These are phyloP conservation scores for Lethenteron reissneri DNA, from an alignment of 2,113 vertebrate species.

Conservation along the genomic window DNA sequence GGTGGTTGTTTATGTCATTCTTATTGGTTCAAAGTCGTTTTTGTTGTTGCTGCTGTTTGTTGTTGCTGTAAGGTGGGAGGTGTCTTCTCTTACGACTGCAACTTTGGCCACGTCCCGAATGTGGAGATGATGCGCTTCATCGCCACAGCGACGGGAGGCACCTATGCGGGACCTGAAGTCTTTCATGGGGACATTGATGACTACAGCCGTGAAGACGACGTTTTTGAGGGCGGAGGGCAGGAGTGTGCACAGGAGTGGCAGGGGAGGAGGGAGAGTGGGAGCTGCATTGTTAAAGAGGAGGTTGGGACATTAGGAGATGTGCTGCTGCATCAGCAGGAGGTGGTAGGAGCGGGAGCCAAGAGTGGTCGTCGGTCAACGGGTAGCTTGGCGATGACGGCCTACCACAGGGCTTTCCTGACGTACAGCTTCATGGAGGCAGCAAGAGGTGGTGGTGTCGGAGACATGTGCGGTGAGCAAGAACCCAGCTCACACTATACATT, in stretches of 20 bases:
- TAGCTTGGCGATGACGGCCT: conserved; percentile 54
- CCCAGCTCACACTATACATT: too few species aligned
- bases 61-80: conserved; percentile 46
- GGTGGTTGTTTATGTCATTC: background rate
- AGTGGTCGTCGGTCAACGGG: conserved; percentile 40
- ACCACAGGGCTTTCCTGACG: conserved; percentile 73
- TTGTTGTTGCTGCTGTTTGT: background rate
- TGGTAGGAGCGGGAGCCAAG: too few species aligned
- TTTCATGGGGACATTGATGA: conserved; percentile 12
- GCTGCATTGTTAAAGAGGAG: too few species aligned
- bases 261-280: too few species aligned
- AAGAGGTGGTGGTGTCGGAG: too few species aligned
- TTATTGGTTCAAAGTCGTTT: background rate
- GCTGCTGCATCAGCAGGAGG: too few species aligned
- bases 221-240: too few species aligned
- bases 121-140: conserved; percentile 98
- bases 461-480: too few species aligned
- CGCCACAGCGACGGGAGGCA: conserved; percentile 79
- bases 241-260: too few species aligned
- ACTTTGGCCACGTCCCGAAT: conserved; percentile 85
- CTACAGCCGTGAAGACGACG: too few species aligned
- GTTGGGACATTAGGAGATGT: too few species aligned
- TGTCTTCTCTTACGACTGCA: conserved; percentile 81
- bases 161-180: conserved; percentile 44
- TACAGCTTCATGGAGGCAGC: conserved; percentile 69